phyloP scores from a whole-genome alignment of 2,888 invertebrate species.

The Nomada ruficornis region DNA sequence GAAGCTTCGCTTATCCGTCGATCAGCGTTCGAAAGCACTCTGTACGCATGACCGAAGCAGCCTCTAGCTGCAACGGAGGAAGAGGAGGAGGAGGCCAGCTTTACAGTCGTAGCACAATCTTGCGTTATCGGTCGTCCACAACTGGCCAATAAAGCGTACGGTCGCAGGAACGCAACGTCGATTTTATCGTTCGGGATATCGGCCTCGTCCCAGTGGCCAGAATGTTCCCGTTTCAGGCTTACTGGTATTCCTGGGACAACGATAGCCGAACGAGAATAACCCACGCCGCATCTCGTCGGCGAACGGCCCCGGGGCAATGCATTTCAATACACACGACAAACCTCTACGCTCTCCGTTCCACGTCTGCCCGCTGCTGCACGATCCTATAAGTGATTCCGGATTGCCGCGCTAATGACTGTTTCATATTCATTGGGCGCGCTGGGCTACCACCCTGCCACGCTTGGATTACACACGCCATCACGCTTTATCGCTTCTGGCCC shows the following conservation, averaged over 20 bases:
- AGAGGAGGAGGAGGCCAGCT: conserved; percentile 51
- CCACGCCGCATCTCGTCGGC: conserved; percentile 30
- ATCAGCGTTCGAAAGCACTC: conserved; percentile 25
- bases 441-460: conserved; percentile 48
- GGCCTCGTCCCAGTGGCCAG: conserved; percentile 1
- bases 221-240: conserved; percentile 58
- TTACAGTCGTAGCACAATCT: conserved; percentile 73
- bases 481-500: conserved; percentile 50
- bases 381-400: conserved; percentile 73
- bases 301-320: conserved; percentile 62
- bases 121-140: conserved; percentile 72
- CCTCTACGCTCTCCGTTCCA: conserved; percentile 21
- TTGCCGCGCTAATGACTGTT: conserved; percentile 76
- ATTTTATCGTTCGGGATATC: conserved; percentile 68
- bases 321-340: conserved; percentile 68
- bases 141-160: conserved; percentile 72
- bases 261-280: conserved; percentile 39
- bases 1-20: conserved; percentile 10
- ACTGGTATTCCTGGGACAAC: conserved; percentile 53
- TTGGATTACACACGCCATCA: conserved; percentile 34
- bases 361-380: conserved; percentile 43
- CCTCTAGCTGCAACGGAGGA: conserved; percentile 1
- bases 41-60: conserved; percentile 31
- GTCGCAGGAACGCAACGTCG: conserved; percentile 59
- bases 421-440: conserved; percentile 74